A percentile compares a stretch with the other conserved stretches of the same genome.
Evolutionary conservation across 2,888 invertebrate species (phyloP).

Genomic region (Catocala fraxini): DNA sequence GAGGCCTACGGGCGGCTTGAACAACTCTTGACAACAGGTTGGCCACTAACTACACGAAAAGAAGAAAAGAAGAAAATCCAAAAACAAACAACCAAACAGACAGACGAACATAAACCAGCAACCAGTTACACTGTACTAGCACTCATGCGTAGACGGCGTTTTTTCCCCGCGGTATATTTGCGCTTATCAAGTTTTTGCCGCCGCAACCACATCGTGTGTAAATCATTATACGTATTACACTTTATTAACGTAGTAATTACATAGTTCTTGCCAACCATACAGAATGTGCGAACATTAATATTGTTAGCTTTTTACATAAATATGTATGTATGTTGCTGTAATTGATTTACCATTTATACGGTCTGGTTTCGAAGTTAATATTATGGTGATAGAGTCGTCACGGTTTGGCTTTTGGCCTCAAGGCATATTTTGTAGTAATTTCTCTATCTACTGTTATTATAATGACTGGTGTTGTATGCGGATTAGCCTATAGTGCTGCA

Average conservation of each 20-base stretch:
- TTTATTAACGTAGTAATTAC: slow-evolving; percentile 63
- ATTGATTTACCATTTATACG: slow-evolving; percentile 28
- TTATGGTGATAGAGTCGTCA: slow-evolving; percentile 7
- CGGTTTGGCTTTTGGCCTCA: slow-evolving; percentile 1
- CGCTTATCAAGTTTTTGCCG: slow-evolving; percentile 45
- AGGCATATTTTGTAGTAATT: background rate
- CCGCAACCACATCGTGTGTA: slow-evolving; percentile 41
- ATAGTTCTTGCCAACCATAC: slow-evolving; percentile 49
- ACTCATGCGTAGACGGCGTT: slow-evolving; percentile 31
- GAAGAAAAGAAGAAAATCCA: too few species aligned
- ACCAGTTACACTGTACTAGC: slow-evolving; percentile 2
- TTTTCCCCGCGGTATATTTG: slow-evolving; percentile 32
- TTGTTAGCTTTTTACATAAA: slow-evolving; percentile 34
- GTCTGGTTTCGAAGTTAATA: background rate
- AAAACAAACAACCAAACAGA: background rate
- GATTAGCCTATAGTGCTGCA: background rate
- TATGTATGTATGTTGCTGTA: slow-evolving; percentile 17
- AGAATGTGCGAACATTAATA: slow-evolving; percentile 62
- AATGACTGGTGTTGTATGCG: background rate
- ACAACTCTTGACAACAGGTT: too few species aligned
- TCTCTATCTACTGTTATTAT: slow-evolving; percentile 1
- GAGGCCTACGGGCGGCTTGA: too few species aligned
- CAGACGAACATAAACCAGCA: background rate
- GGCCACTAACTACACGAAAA: too few species aligned
- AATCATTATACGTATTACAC: slow-evolving; percentile 60